These are phyloP conservation scores for Lagopus muta DNA, from an alignment of 2,113 vertebrate genomes.

Conservation along the genomic window DNA sequence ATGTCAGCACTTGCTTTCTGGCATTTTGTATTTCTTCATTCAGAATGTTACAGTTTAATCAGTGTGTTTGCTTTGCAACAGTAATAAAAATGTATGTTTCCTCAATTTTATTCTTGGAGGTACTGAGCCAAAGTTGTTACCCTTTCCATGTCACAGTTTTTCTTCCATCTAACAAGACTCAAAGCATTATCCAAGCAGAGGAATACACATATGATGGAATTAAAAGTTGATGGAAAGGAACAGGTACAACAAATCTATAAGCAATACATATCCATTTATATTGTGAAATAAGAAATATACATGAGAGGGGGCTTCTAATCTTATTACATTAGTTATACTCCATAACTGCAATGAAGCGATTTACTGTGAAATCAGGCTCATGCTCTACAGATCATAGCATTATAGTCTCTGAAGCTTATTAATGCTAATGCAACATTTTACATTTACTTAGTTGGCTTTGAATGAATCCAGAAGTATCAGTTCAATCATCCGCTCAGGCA, in stretches of 20 bases:
- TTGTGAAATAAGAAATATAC: neutral
- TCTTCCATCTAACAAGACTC: neutral
- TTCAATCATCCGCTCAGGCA: neutral
- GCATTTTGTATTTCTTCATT: slow-evolving; percentile 8
- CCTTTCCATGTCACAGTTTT: neutral
- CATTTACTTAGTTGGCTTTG: neutral
- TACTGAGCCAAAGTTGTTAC: neutral
- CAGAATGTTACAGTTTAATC: neutral
- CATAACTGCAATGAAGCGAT: neutral
- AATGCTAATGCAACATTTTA: slow-evolving; percentile 22
- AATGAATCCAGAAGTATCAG: neutral
- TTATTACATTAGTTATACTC: slow-evolving; percentile 26
- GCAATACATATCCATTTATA: neutral
- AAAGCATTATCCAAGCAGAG: neutral
- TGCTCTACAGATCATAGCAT: slow-evolving; percentile 25
- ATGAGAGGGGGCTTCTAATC: neutral
- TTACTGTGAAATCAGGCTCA: slow-evolving; percentile 39
- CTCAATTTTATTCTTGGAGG: slow-evolving; percentile 22
- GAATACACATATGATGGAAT: neutral
- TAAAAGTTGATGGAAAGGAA: neutral
- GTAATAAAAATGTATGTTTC: slow-evolving; percentile 4
- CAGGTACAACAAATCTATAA: neutral
- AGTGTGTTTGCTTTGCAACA: neutral
- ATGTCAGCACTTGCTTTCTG: neutral
- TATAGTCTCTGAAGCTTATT: slow-evolving; percentile 23